phyloP scores from a whole-genome alignment of 1,140 invertebrate genomes.

The Sitophilus oryzae region DNA sequence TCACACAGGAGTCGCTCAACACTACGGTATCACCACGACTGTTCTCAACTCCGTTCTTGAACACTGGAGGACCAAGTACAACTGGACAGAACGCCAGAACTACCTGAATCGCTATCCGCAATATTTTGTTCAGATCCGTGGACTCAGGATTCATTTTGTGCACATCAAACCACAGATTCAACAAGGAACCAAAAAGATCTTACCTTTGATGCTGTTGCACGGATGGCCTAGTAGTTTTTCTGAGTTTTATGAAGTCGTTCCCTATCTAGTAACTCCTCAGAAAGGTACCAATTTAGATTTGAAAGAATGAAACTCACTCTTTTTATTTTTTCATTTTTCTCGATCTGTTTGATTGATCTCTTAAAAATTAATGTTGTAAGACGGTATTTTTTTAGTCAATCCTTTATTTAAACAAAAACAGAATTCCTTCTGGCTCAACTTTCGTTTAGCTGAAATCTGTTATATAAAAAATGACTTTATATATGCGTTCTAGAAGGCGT shows the following conservation, averaged over 20 bases:
- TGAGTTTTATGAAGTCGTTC: slow-evolving; percentile 81
- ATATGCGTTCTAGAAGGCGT: too few species aligned
- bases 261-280: slow-evolving; percentile 56
- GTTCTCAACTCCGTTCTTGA: slow-evolving; percentile 64
- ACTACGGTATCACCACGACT: slow-evolving; percentile 70
- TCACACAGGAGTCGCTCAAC: slow-evolving; percentile 61
- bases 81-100: slow-evolving; percentile 65
- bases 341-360: neutral
- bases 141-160: slow-evolving; percentile 69
- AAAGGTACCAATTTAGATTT: slow-evolving; percentile 41
- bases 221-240: slow-evolving; percentile 88
- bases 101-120: slow-evolving; percentile 66
- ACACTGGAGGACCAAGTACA: slow-evolving; percentile 70
- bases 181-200: slow-evolving; percentile 45
- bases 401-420: neutral
- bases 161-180: slow-evolving; percentile 56
- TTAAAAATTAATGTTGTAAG: neutral
- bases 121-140: slow-evolving; percentile 65
- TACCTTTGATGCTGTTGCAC: slow-evolving; percentile 72
- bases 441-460: too few species aligned
- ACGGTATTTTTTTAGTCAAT: neutral
- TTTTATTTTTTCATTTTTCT: neutral
- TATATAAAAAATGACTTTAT: too few species aligned
- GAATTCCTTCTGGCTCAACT: too few species aligned
- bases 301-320: neutral